Evolutionary conservation across 2,888 invertebrate genomes (phyloP), one percentile per base, ranked within the genome.

Genomic region (Thereva nobilitata): DNA sequence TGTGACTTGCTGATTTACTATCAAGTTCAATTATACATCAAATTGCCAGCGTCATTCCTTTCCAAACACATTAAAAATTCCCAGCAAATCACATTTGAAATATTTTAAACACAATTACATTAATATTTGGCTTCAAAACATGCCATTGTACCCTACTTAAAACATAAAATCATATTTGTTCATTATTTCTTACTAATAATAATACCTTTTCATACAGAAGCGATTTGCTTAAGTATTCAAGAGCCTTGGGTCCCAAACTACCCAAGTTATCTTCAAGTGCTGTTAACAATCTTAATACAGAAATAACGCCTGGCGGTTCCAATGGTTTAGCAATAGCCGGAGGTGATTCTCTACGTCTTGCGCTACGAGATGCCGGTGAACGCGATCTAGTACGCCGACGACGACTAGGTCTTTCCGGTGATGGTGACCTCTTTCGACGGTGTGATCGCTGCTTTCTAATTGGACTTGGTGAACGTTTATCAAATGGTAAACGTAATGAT

Each of bases 211-310:
- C 68, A 50, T 55, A 57, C 35, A 70, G 34, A 9, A 69, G 50
- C 35, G 70, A 67, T 53, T 64, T 66, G 47, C 67, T 66, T 12
- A 70, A 64, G 9, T 67, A 66, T 40, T 70, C 67, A 41, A 69
- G 57, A 35, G 68, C 70, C 23, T 66, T 68, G 10, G 70, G 70
- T 38, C 70, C 70, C 42, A 70, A 64, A 42, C 70, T 70, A 38
- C 70, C 70, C 38, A 70, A 68, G 9, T 69, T 52, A 50, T 69
- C 67, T 52, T 70, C 70, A 42, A 70, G 67, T 35, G 68, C 67
- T 8, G 67, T 68, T 50, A 69, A 55, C 38, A 68, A 50, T 52
- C 70, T 67, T 52, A 70, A 53, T 42, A 70, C 66, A 10, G 67
- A 65, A 41, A 68, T 57, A 34, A 70, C 67, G 45, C 65, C 65